Evolutionary conservation across 2,113 vertebrate species (phyloP).

Genomic region (Melanerpes formicivorus): DNA sequence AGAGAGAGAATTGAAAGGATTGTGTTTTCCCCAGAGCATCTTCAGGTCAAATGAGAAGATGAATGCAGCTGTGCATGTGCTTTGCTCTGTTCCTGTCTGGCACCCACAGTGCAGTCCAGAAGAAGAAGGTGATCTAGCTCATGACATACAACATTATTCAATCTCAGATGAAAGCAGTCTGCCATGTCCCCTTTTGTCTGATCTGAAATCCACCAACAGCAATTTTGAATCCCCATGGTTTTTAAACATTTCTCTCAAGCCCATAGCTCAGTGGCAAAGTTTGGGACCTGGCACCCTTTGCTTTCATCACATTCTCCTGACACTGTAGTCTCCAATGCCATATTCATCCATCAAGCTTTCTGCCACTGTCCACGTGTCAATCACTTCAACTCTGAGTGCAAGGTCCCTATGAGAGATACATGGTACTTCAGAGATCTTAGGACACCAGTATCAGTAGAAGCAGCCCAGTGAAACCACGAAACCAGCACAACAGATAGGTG

Average conservation of each 20-base stretch:
- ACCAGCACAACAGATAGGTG: not conserved
- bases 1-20: not conserved
- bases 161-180: not conserved
- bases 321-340: fast-evolving
- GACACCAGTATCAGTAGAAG: not conserved
- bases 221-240: not conserved
- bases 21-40: not conserved
- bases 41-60: not conserved
- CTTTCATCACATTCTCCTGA: not conserved
- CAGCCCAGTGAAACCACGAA: not conserved
- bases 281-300: not conserved
- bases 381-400: not conserved
- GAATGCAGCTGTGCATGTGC: not conserved
- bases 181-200: not conserved
- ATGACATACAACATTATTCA: not conserved
- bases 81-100: not conserved
- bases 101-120: not conserved
- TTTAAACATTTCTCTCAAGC: not conserved
- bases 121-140: not conserved
- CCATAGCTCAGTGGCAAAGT: not conserved
- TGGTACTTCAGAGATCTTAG: not conserved
- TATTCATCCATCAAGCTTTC: not conserved
- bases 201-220: not conserved
- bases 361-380: not conserved
- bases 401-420: not conserved